Base-by-base conservation (phyloP, 2,888 invertebrate species). In the Cataglyphis cursor region DNA sequence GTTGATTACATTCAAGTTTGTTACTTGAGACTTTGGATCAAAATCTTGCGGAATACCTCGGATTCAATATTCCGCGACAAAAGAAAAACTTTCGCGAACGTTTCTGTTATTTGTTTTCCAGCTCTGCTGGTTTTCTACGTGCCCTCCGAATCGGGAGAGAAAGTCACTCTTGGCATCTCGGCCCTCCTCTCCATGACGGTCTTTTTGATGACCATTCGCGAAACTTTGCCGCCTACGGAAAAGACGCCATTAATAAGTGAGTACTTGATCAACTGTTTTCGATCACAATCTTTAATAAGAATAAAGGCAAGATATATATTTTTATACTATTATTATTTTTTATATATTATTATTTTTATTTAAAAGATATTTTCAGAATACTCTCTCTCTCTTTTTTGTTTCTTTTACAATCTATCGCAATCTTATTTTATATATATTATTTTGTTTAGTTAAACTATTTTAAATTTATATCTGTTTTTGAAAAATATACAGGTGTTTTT, bases 141-240 rank as follows among this genome's bases (percentile, higher is more conserved):
- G 92, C 98, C 98, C 38, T 97, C 97, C 62, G 98, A 98, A 93
- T 97, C 97, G 4, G 98, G 98, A 0, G 98, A 98, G 94, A 98
- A 98, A 95, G 98, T 98, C 85, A 98, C 98, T 0, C 95, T 98
- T 35, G 98, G 98, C 35, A 98, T 98, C 92, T 98, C 98, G 91
- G 98, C 98, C 5, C 96, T 98, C n/a, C 96, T 98, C 18, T 98
- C 98, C 31, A 98, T 98, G 97, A 98, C 98, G 0, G 98, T 98
- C 51, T 98, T 98, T 95, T 96, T 98, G 87, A 98, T 98, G 98
- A 97, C 98, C 64, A 98, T 98, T 81, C 96, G 98, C 86, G 98
- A 98, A 93, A 98, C 97, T 21, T 95, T 98, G 90, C 98, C 98
- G 18, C 98, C 98, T 0, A 98, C 98, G 0, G 98, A 98, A 94